phyloP scores from a whole-genome alignment of 2,113 vertebrate genomes.

The Cynocephalus volans region DNA sequence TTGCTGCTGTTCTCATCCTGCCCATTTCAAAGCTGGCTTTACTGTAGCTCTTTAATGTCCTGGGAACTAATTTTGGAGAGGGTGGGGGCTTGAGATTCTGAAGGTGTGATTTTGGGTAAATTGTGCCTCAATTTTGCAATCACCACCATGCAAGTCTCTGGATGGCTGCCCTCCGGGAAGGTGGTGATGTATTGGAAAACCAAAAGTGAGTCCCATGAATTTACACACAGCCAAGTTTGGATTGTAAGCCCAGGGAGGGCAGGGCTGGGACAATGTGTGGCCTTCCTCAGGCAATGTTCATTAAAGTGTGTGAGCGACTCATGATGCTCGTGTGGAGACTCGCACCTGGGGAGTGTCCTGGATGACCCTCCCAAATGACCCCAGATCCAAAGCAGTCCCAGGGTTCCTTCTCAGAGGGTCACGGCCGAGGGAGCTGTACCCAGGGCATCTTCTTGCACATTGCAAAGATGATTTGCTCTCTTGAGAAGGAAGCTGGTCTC shows the following conservation, averaged over 20 bases:
- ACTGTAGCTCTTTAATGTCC: background rate
- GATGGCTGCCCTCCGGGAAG: background rate
- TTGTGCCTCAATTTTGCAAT: background rate
- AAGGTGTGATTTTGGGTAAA: background rate
- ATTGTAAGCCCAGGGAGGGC: background rate
- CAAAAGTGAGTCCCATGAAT: background rate
- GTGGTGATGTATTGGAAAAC: background rate
- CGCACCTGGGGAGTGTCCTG: background rate
- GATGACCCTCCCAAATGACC: background rate
- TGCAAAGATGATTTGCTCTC: constrained; percentile 12
- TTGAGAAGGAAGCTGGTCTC: constrained; percentile 49
- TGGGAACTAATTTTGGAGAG: background rate
- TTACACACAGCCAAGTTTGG: background rate
- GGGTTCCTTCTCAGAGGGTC: background rate
- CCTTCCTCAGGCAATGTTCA: background rate
- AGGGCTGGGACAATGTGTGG: background rate
- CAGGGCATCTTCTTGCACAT: background rate
- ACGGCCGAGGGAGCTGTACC: background rate
- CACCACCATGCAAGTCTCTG: background rate
- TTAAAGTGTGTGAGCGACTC: background rate
- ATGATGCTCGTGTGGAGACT: rapidly evolving
- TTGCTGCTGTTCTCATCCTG: background rate
- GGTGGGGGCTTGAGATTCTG: background rate
- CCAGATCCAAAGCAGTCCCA: background rate
- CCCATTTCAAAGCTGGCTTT: background rate